These are phyloP conservation scores for Ornithorhynchus anatinus DNA, from an alignment of 2,113 vertebrate genomes.

Conservation along the genomic window DNA sequence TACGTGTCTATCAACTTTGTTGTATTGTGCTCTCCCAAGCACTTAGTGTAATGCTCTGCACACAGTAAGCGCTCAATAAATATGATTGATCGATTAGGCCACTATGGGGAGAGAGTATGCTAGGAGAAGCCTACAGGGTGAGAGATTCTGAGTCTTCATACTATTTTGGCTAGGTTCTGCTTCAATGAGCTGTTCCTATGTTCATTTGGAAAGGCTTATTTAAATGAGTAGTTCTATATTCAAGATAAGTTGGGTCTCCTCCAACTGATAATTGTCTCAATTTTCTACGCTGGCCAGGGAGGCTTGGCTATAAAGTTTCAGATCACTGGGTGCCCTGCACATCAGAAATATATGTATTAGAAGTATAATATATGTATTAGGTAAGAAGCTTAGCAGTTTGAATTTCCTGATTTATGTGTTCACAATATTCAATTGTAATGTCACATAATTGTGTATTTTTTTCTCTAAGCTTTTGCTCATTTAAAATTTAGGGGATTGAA, in stretches of 20 bases:
- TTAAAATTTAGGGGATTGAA: conserved; percentile 3
- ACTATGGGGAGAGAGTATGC: too few species aligned
- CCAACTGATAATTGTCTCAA: neutral
- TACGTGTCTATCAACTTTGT: too few species aligned
- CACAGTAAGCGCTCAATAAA: too few species aligned
- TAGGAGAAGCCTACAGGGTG: too few species aligned
- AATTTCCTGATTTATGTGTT: neutral
- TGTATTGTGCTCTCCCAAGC: too few species aligned
- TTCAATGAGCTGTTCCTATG: neutral
- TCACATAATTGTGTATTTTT: neutral
- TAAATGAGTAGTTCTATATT: neutral
- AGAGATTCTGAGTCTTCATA: too few species aligned
- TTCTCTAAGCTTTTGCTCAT: neutral
- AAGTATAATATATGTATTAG: neutral
- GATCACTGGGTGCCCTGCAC: neutral
- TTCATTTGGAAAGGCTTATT: neutral
- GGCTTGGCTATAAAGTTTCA: neutral
- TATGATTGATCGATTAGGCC: too few species aligned
- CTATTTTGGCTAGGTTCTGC: too few species aligned
- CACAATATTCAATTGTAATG: neutral
- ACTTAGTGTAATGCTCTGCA: too few species aligned
- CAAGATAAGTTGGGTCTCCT: neutral
- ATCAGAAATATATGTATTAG: neutral
- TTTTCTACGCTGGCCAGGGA: neutral
- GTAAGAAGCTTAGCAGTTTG: neutral